Conservation (phyloP, 2,888 invertebrate species). For the Lycaena phlaeas region DNA sequence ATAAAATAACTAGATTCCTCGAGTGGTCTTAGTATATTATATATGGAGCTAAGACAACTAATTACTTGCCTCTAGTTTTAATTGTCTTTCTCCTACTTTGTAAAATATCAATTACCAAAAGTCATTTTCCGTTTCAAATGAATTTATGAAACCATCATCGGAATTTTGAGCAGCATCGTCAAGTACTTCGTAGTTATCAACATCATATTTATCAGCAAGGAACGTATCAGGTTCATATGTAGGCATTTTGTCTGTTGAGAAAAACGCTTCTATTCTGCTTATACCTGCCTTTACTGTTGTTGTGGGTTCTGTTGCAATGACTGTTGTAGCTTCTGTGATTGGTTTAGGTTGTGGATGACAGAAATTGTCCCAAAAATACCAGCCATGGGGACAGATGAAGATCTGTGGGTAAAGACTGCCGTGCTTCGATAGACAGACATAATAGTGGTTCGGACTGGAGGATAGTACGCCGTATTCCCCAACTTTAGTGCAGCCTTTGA, state of each 20-base stretch:
- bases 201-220: slow-evolving; percentile 54
- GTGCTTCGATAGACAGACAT: slow-evolving; percentile 44
- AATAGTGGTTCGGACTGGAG: slow-evolving; percentile 51
- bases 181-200: slow-evolving; percentile 42
- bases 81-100: too few species aligned
- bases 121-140: slow-evolving; percentile 32
- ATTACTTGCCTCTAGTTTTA: too few species aligned
- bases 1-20: too few species aligned
- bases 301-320: slow-evolving; percentile 15
- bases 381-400: slow-evolving; percentile 60
- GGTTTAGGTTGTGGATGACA: slow-evolving; percentile 39
- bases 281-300: slow-evolving; percentile 28
- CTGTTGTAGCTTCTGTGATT: slow-evolving; percentile 11
- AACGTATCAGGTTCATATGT: slow-evolving; percentile 51
- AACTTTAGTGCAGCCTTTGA: slow-evolving; percentile 40
- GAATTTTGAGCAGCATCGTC: slow-evolving; percentile 31
- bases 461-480: slow-evolving; percentile 44
- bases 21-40: too few species aligned
- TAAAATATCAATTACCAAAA: slow-evolving; percentile 20
- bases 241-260: slow-evolving; percentile 45
- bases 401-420: slow-evolving; percentile 44
- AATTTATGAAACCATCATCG: slow-evolving; percentile 33
- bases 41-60: too few species aligned
- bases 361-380: slow-evolving; percentile 49
- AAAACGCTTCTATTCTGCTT: slow-evolving; percentile 35